Percentiles rank a stretch among this genome's conserved stretches.
Conservation (phyloP, 2,888 invertebrate species). For the Scelioninae gen. 2 region DNA sequence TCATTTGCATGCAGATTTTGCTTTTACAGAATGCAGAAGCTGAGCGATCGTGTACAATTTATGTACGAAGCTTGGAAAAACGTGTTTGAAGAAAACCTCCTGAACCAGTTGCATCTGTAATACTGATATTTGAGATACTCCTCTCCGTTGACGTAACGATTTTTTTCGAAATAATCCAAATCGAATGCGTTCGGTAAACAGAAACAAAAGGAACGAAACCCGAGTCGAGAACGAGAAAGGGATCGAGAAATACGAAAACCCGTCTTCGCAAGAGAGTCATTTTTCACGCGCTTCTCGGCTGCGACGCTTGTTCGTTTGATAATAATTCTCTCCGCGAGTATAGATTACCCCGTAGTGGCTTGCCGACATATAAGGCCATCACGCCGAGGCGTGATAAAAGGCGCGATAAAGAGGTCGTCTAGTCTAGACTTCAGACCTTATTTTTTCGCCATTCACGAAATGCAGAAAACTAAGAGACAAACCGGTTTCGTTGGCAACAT, state of each 20-base stretch:
- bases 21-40: no score
- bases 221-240: slow-evolving; percentile 10
- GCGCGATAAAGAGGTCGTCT: slow-evolving; percentile 71
- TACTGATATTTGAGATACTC: no score
- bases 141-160: no score
- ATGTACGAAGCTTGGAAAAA: no score
- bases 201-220: slow-evolving; percentile 2
- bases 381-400: slow-evolving; percentile 69
- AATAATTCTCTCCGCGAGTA: slow-evolving; percentile 52
- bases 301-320: slow-evolving; percentile 43
- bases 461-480: slow-evolving; percentile 47
- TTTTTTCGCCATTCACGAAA: slow-evolving; percentile 56
- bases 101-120: no score
- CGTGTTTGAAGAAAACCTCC: no score
- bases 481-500: slow-evolving; percentile 50
- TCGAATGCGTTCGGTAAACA: not conserved
- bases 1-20: no score
- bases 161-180: no score
- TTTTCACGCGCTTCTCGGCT: slow-evolving; percentile 37
- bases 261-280: slow-evolving; percentile 36
- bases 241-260: slow-evolving; percentile 40
- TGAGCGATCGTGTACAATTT: no score
- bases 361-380: slow-evolving; percentile 63
- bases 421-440: slow-evolving; percentile 67
- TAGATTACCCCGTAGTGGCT: slow-evolving; percentile 52